Conservation (phyloP, 2,888 invertebrate genomes). For the Drosophila imparisetae region DNA sequence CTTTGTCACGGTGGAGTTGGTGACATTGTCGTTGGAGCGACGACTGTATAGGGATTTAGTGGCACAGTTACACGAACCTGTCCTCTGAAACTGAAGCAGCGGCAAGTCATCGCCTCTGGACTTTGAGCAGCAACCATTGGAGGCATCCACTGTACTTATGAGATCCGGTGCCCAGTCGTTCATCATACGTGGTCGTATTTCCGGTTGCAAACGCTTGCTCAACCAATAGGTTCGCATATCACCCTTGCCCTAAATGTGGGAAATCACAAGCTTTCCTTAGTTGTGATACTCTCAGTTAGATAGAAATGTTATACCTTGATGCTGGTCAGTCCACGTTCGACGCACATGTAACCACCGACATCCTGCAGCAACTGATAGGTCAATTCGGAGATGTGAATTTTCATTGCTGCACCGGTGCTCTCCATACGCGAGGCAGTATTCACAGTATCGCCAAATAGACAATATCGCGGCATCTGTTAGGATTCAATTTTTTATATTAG, state of each 20-base stretch:
- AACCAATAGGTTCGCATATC: constrained; percentile 95
- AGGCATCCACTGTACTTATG: constrained; percentile 78
- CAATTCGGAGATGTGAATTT: constrained; percentile 90
- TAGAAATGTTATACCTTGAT: constrained; percentile 87
- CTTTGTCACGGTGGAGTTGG: constrained; percentile 37
- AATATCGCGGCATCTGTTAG: constrained; percentile 91
- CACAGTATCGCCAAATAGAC: constrained; percentile 93
- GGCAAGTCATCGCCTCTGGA: constrained; percentile 32
- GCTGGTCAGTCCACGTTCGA: constrained; percentile 89
- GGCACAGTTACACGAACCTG: constrained; percentile 74
- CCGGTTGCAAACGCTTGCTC: constrained; percentile 86
- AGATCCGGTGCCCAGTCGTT: constrained; percentile 81
- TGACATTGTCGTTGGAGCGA: constrained; percentile 81
- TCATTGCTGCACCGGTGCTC: constrained; percentile 89
- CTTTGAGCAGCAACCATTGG: constrained; percentile 54
- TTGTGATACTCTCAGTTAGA: not conserved
- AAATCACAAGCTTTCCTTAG: not conserved
- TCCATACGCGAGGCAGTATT: constrained; percentile 94
- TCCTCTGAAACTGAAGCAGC: constrained; percentile 24
- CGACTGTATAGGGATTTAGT: constrained; percentile 82
- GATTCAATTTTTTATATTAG: not conserved
- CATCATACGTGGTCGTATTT: constrained; percentile 29
- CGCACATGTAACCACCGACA: constrained; percentile 90
- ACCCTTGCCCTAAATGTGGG: constrained; percentile 91
- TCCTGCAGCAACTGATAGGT: constrained; percentile 89